These are phyloP conservation scores for Omphaloscelis lunosa DNA, from an alignment of 2,888 invertebrate genomes.

Conservation along the genomic window DNA sequence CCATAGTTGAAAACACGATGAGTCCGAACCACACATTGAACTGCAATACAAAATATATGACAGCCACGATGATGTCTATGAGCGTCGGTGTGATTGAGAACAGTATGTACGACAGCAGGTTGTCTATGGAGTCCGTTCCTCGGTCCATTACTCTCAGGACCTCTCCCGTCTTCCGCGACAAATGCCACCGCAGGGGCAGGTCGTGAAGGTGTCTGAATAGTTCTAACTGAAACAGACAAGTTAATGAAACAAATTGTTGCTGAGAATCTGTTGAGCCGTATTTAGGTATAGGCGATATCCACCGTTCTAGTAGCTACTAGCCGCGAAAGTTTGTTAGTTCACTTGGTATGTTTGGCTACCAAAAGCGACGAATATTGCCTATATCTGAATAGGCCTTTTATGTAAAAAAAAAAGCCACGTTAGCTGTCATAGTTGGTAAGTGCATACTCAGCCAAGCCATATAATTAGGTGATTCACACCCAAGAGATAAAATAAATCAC, in stretches of 20 bases:
- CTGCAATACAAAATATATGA: constrained; percentile 95
- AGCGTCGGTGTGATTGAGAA: constrained; percentile 98
- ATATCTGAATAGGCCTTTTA: not conserved
- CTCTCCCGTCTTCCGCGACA: constrained; percentile 98
- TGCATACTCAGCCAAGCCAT: not conserved
- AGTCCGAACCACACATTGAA: constrained; percentile 99
- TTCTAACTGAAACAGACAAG: constrained; percentile 91
- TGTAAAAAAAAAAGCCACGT: not conserved
- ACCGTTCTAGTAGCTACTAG: not conserved
- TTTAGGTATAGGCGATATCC: not conserved
- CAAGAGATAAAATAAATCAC: not conserved
- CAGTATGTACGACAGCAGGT: constrained; percentile 96
- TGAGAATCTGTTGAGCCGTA: not conserved
- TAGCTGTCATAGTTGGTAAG: too few relatives aligned
- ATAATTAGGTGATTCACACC: not conserved
- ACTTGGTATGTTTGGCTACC: not conserved
- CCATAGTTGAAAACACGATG: constrained; percentile 98
- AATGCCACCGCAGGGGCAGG: constrained; percentile 98
- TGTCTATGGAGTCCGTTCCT: constrained; percentile 99
- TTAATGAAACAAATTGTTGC: not conserved
- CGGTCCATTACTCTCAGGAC: constrained; percentile 99
- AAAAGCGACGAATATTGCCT: not conserved
- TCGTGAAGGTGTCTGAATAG: constrained; percentile 97
- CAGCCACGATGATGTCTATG: constrained; percentile 97
- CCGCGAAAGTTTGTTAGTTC: not conserved